phyloP scores from a whole-genome alignment of 35 echinoderm and acorn worm species.

The Apostichopus japonicus region DNA sequence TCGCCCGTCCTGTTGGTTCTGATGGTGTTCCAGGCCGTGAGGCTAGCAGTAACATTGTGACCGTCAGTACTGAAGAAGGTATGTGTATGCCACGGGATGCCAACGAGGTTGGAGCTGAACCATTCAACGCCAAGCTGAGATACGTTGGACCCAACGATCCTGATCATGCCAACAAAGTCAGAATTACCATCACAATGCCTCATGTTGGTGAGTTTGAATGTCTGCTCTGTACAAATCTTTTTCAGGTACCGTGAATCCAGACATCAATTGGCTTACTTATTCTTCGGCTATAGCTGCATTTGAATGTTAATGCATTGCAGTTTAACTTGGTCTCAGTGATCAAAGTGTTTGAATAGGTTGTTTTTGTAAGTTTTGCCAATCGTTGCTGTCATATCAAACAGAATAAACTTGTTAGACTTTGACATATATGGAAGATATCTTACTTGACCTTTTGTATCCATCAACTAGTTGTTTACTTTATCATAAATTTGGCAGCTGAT shows the following conservation, averaged over 20 bases:
- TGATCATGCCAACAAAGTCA: conserved; percentile 90
- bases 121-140: conserved; percentile 90
- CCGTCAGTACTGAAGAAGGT: conserved; percentile 75
- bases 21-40: conserved; percentile 87
- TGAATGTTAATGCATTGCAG: too few relatives aligned
- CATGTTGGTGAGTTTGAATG: conserved; percentile 84
- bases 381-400: too few relatives aligned
- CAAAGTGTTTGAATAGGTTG: too few relatives aligned
- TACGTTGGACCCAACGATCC: conserved; percentile 91
- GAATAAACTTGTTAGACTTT: too few relatives aligned
- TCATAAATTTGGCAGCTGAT: background rate
- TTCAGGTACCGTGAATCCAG: too few relatives aligned
- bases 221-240: too few relatives aligned
- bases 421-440: too few relatives aligned
- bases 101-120: conserved; percentile 91
- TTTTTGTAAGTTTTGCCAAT: too few relatives aligned
- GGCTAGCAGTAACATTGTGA: conserved; percentile 62
- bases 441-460: background rate
- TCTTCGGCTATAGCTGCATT: too few relatives aligned
- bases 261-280: too few relatives aligned
- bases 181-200: conserved; percentile 96
- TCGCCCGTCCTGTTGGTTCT: conserved; percentile 81
- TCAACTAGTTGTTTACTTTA: background rate
- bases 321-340: too few relatives aligned
- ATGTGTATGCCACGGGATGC: conserved; percentile 85